A percentile compares a stretch with the other conserved stretches of the same genome.
Conservation (phyloP, 1,140 invertebrate genomes). For the Drosophila dunni region DNA sequence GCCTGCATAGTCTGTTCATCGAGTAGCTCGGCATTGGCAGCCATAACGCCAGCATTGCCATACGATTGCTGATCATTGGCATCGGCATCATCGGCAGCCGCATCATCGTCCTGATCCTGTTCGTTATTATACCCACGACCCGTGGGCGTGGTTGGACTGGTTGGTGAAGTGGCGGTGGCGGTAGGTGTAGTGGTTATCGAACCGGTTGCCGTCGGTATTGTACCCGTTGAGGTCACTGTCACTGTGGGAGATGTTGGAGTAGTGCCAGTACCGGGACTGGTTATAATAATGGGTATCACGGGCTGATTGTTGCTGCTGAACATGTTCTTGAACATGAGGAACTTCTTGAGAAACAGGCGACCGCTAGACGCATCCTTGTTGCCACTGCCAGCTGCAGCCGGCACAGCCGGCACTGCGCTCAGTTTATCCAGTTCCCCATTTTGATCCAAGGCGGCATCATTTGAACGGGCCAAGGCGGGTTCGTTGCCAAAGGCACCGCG, state of each 20-base stretch:
- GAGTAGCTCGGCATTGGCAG: slow-evolving; percentile 54
- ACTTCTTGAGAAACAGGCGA: slow-evolving; percentile 76
- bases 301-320: slow-evolving; percentile 68
- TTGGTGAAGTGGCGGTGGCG: background rate
- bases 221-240: slow-evolving; percentile 66
- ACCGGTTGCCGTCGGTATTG: slow-evolving; percentile 61
- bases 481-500: slow-evolving; percentile 37
- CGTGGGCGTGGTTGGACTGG: slow-evolving; percentile 5
- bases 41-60: slow-evolving; percentile 27
- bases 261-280: slow-evolving; percentile 37
- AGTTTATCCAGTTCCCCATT: slow-evolving; percentile 36
- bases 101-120: slow-evolving; percentile 21
- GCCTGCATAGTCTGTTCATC: slow-evolving; percentile 75
- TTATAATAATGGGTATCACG: slow-evolving; percentile 75
- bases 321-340: slow-evolving; percentile 75
- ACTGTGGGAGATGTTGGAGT: slow-evolving; percentile 1
- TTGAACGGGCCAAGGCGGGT: slow-evolving; percentile 35
- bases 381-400: slow-evolving; percentile 7
- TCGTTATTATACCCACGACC: slow-evolving; percentile 4
- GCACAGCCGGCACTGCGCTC: slow-evolving; percentile 2
- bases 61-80: slow-evolving; percentile 4
- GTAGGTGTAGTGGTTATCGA: slow-evolving; percentile 60
- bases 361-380: slow-evolving; percentile 73
- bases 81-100: slow-evolving; percentile 21
- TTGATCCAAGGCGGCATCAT: slow-evolving; percentile 20